Evolutionary conservation across 2,797 vertebrate species (phyloP).

Genomic region (Gallinago solitaria): DNA sequence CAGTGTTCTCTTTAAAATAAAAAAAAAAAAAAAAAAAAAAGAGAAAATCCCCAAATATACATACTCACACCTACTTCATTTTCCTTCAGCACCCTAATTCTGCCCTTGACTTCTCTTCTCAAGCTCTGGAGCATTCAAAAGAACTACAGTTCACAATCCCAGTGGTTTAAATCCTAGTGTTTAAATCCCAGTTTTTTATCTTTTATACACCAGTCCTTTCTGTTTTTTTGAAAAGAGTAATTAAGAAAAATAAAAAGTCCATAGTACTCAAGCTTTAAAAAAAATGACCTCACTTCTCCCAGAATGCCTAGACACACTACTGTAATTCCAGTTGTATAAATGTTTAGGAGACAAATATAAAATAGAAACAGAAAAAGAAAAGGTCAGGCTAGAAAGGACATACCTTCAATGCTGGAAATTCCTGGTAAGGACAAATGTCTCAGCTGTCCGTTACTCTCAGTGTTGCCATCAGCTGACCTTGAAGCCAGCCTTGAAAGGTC

Average conservation of each 20-base stretch:
- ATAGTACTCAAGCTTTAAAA: not conserved
- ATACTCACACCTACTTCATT: not conserved
- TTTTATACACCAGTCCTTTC: not conserved
- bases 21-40: not conserved
- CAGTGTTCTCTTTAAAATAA: not conserved
- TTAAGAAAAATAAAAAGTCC: not conserved
- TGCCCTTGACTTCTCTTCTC: not conserved
- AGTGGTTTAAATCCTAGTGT: not conserved
- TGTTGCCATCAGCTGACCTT: slow-evolving; percentile 57
- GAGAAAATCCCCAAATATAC: not conserved
- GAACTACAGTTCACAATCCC: not conserved
- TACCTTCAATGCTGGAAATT: slow-evolving; percentile 76
- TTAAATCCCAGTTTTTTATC: not conserved
- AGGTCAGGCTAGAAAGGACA: not conserved
- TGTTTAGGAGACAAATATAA: no score
- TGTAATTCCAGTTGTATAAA: not conserved
- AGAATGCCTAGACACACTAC: not conserved
- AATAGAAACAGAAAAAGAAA: not conserved
- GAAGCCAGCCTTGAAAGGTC: slow-evolving; percentile 66
- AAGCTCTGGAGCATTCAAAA: not conserved
- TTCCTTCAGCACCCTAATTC: not conserved
- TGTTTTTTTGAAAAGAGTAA: not conserved
- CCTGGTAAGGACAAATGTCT: slow-evolving; percentile 71
- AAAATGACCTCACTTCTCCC: not conserved
- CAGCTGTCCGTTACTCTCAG: slow-evolving; percentile 33